These are phyloP conservation scores for Pseudanteris insignis DNA, from an alignment of 2,888 invertebrate species.

Conservation along the genomic window DNA sequence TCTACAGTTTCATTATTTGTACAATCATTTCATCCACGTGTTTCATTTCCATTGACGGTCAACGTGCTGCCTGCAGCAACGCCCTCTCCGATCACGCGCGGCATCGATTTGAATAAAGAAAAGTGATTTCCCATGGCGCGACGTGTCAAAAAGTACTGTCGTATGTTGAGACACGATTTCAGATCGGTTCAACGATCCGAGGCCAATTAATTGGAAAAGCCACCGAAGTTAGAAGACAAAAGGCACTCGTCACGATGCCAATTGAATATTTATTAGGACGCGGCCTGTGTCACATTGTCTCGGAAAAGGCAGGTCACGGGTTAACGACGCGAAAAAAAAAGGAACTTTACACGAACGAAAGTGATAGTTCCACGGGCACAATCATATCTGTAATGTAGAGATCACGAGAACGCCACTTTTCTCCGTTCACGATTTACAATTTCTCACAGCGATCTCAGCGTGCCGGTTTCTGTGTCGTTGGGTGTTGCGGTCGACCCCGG, in stretches of 20 bases:
- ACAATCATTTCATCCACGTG: too few species aligned
- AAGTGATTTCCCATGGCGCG: conserved; percentile 21
- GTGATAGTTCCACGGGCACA: conserved; percentile 48
- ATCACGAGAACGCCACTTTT: conserved; percentile 40
- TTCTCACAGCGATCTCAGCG: conserved; percentile 21
- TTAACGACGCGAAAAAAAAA: conserved; percentile 52
- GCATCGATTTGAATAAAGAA: conserved; percentile 11
- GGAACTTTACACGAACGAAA: conserved; percentile 52
- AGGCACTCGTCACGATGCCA: conserved; percentile 52
- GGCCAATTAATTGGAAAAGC: conserved; percentile 50
- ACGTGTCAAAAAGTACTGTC: conserved; percentile 23
- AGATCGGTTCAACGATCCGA: conserved; percentile 38
- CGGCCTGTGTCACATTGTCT: conserved; percentile 49
- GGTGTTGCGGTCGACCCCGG: conserved; percentile 4
- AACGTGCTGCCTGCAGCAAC: too few species aligned
- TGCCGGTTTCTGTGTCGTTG: conserved; percentile 14
- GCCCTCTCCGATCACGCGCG: background rate
- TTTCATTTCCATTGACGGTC: too few species aligned
- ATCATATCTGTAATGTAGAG: conserved; percentile 34
- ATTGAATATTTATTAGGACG: conserved; percentile 57
- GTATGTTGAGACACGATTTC: conserved; percentile 25
- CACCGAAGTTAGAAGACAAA: conserved; percentile 47
- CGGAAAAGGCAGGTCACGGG: conserved; percentile 54
- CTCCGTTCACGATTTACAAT: conserved; percentile 30
- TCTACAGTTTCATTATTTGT: too few species aligned